These are phyloP conservation scores for Zosterops japonicus DNA, from an alignment of 2,113 vertebrate species.

Conservation along the genomic window DNA sequence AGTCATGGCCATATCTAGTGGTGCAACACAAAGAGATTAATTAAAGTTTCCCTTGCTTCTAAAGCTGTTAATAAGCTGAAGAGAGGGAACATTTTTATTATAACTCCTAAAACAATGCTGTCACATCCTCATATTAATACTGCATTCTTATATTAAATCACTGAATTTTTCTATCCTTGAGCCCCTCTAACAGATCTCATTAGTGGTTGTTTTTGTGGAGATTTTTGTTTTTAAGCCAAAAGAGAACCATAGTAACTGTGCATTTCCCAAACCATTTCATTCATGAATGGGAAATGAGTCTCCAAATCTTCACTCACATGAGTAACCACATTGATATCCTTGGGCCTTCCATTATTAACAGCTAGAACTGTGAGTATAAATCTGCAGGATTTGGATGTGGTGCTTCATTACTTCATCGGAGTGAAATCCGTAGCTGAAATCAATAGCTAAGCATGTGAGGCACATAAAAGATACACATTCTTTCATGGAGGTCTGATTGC, in stretches of 20 bases:
- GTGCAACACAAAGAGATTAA: background rate
- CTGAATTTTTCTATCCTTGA: background rate
- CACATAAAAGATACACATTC: constrained; percentile 21
- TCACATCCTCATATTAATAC: background rate
- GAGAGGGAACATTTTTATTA: background rate
- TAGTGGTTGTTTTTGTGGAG: constrained; percentile 6
- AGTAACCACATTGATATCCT: constrained; percentile 55
- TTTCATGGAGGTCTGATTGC: constrained; percentile 46
- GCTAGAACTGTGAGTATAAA: constrained; percentile 1
- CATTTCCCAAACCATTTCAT: constrained; percentile 53
- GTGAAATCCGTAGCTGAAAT: constrained; percentile 39
- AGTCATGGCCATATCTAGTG: background rate
- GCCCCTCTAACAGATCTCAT: background rate
- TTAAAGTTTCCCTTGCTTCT: background rate
- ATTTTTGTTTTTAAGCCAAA: constrained; percentile 49
- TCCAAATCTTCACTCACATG: constrained; percentile 46
- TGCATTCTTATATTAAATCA: background rate
- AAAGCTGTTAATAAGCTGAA: background rate
- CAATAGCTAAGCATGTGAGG: constrained; percentile 6
- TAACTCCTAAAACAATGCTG: background rate
- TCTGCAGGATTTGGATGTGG: constrained; percentile 14
- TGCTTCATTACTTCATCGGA: constrained; percentile 27
- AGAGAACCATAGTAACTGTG: constrained; percentile 56
- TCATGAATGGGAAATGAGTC: constrained; percentile 45
- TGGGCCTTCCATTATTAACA: constrained; percentile 29